Evolutionary conservation across 2,888 invertebrate species (phyloP), one percentile per base, ranked within the genome.

Genomic region (Lepeophtheirus nordmannii): DNA sequence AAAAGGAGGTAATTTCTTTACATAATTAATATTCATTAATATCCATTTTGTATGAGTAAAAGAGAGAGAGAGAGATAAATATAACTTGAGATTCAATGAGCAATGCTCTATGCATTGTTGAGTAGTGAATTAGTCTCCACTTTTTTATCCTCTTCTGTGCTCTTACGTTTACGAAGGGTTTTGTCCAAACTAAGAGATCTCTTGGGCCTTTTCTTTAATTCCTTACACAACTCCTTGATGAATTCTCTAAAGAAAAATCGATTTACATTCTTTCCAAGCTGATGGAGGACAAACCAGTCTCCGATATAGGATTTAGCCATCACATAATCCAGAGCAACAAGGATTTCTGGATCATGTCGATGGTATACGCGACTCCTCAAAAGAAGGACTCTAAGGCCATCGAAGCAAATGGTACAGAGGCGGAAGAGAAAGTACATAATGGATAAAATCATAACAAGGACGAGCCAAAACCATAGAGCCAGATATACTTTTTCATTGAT

Each of bases 401-500:
- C 30, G 53, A 63, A 63, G 20, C 41, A 20, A 10, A 63, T 20
- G 1, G 63, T 63, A 17, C 20, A 56, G 23, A 63, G 10, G 23
- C 66, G 30, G 60, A 46, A 66, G 46, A 66, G 20, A 17, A 66
- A 38, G 46, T 38, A 61, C n/a, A 38, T 17, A 30, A 53, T 17
- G 14, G 53, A 39, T 12, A 66, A 41, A 41, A 58, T 17, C 10
- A 58, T 22, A 14, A 66, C 20, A 37, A 66, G 41, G 23, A 46
- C 59, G 38, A 39, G 17, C 60, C 60, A 66, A 41, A 66, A 66
- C 66, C 66, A 66, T 12, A 66, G 38, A 14, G 60, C 59, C 39
- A 66, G 41, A 61, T 66, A 66, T 8, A 66, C 58, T 39, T 66
- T 66, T 41, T 66, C 66, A 37, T 66, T 66, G 66, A 66, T 66